These are phyloP conservation scores for Lithophane leautieri DNA, from an alignment of 2,888 invertebrate genomes.

Conservation along the genomic window DNA sequence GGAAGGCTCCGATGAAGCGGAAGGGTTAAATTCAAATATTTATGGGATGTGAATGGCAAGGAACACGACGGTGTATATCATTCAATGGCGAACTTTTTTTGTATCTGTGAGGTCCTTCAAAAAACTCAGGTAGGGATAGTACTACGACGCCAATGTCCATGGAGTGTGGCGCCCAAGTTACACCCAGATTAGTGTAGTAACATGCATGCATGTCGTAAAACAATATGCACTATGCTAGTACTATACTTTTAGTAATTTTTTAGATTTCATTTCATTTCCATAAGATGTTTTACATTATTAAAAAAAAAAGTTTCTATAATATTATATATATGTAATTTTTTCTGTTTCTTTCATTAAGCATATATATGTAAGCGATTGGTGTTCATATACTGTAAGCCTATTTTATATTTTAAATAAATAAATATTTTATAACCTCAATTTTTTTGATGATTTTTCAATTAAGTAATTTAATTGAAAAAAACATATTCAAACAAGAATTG, in stretches of 20 bases:
- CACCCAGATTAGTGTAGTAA: constrained; percentile 15
- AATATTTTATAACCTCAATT: too few species aligned
- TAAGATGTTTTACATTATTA: too few species aligned
- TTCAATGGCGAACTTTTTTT: constrained; percentile 43
- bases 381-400: too few species aligned
- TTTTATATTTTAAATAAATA: too few species aligned
- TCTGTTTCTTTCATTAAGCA: too few species aligned
- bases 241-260: background rate
- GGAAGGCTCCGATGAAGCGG: background rate
- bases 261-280: background rate
- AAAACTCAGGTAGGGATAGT: constrained; percentile 35
- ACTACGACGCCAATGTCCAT: background rate
- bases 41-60: constrained; percentile 17
- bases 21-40: constrained; percentile 22
- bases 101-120: constrained; percentile 4
- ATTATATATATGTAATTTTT: too few species aligned
- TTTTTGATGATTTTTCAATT: too few species aligned
- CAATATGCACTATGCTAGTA: background rate
- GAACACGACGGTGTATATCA: background rate
- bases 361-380: too few species aligned
- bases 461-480: too few species aligned
- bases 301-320: too few species aligned
- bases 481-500: too few species aligned
- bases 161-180: background rate
- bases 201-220: background rate